These are phyloP conservation scores for Timandra comae DNA, from an alignment of 2,888 invertebrate genomes.

Conservation along the genomic window DNA sequence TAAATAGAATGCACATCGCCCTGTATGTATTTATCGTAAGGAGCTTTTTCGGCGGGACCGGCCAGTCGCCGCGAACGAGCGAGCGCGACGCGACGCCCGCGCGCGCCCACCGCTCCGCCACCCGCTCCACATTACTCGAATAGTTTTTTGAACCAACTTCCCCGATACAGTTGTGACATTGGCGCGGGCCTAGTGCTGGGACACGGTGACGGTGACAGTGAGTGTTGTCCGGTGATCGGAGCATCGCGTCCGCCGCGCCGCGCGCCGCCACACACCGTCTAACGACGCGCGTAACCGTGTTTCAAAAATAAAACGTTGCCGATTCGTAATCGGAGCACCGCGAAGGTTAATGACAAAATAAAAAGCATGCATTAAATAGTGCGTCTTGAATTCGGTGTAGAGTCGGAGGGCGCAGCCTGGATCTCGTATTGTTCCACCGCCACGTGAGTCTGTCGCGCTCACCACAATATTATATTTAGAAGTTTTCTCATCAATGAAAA, in stretches of 20 bases:
- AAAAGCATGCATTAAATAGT: constrained; percentile 65
- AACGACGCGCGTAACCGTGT: constrained; percentile 61
- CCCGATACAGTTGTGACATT: not conserved
- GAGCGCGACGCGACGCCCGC: constrained; percentile 61
- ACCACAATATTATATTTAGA: constrained; percentile 21
- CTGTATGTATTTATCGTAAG: constrained; percentile 64
- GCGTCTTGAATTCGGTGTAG: constrained; percentile 47
- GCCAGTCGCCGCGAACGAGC: constrained; percentile 55
- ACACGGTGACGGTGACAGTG: constrained; percentile 2
- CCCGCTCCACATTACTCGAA: constrained; percentile 41
- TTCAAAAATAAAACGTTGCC: constrained; percentile 72
- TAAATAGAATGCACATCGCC: constrained; percentile 71
- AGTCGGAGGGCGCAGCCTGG: constrained; percentile 39
- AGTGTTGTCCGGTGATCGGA: too few relatives aligned
- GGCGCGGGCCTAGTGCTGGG: not conserved
- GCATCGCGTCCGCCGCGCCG: constrained; percentile 3
- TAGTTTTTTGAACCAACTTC: constrained; percentile 6
- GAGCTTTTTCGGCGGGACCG: constrained; percentile 57
- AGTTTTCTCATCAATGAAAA: constrained; percentile 16
- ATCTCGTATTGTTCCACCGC: constrained; percentile 33
- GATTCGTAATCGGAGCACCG: constrained; percentile 71
- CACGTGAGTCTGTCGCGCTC: constrained; percentile 41
- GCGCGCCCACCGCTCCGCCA: constrained; percentile 33
- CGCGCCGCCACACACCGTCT: constrained; percentile 21
- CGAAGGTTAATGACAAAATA: constrained; percentile 75